These are phyloP conservation scores for Trisateles emortualis DNA, from an alignment of 2,888 invertebrate genomes.

Conservation along the genomic window DNA sequence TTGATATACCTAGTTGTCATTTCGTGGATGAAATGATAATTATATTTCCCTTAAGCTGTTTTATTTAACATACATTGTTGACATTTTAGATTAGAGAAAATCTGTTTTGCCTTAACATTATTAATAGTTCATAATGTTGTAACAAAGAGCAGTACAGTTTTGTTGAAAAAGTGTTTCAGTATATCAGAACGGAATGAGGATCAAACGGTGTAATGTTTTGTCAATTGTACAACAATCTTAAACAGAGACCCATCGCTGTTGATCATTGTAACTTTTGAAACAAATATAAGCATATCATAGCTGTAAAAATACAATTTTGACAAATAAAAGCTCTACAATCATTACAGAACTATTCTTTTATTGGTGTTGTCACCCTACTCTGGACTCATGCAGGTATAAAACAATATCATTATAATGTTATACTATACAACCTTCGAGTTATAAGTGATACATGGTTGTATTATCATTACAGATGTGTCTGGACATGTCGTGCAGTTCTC, in stretches of 20 bases:
- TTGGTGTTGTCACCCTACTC: conserved; percentile 36
- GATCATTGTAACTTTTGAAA: conserved; percentile 89
- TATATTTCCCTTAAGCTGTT: conserved; percentile 78
- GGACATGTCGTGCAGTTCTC: conserved; percentile 75
- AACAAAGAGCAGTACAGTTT: conserved; percentile 81
- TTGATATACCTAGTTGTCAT: conserved; percentile 63
- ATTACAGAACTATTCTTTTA: conserved; percentile 76
- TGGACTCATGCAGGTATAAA: conserved; percentile 36
- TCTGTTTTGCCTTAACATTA: conserved; percentile 86
- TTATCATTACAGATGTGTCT: conserved; percentile 76
- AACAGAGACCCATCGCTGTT: conserved; percentile 84
- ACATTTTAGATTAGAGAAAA: conserved; percentile 84
- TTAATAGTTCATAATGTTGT: conserved; percentile 82
- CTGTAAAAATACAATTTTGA: conserved; percentile 95
- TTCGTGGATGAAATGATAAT: conserved; percentile 63
- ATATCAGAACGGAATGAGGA: conserved; percentile 73
- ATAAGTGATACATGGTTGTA: not conserved
- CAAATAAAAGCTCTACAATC: conserved; percentile 92
- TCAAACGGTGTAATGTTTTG: conserved; percentile 78
- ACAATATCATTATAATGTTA: not conserved
- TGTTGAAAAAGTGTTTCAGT: conserved; percentile 78
- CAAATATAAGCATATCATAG: conserved; percentile 97
- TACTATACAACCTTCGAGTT: not conserved
- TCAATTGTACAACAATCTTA: conserved; percentile 81
- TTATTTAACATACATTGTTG: conserved; percentile 86